Percentiles rank a stretch among this genome's conserved stretches.
phyloP scores from a whole-genome alignment of 2,797 vertebrate genomes.

The Arctocebus calabarensis region DNA sequence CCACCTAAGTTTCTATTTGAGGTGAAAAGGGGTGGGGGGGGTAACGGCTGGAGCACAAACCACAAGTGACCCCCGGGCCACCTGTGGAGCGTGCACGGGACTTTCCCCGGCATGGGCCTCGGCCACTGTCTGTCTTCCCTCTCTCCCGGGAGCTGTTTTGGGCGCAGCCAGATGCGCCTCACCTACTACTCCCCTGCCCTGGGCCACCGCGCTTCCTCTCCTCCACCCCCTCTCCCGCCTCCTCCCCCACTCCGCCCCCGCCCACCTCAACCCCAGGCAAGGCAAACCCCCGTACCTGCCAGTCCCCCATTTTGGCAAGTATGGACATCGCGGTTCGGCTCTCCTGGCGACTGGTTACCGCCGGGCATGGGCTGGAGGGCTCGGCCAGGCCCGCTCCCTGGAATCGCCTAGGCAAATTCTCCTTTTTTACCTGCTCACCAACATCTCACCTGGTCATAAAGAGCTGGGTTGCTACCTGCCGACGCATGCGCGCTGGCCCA shows the following conservation, averaged over 20 bases:
- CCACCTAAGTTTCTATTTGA: conserved; percentile 50
- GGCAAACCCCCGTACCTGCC: conserved; percentile 93
- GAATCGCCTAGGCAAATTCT: conserved; percentile 92
- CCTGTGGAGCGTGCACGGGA: conserved; percentile 73
- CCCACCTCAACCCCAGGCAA: conserved; percentile 50
- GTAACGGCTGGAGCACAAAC: neutral
- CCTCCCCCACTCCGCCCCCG: conserved; percentile 70
- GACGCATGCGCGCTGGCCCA: conserved; percentile 94
- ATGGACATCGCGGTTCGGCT: conserved; percentile 93
- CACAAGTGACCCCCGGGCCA: conserved; percentile 64
- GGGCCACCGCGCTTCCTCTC: conserved; percentile 65
- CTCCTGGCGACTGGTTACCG: conserved; percentile 87
- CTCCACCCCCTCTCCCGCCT: conserved; percentile 26
- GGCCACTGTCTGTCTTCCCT: conserved; percentile 20
- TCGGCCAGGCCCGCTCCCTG: conserved; percentile 88
- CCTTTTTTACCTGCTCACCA: conserved; percentile 93
- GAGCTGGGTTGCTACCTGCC: conserved; percentile 91
- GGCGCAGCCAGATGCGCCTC: conserved; percentile 68
- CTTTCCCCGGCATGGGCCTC: neutral
- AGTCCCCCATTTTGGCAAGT: conserved; percentile 97
- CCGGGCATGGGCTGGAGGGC: conserved; percentile 89
- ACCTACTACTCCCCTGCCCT: conserved; percentile 65
- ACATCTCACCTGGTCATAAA: conserved; percentile 97
- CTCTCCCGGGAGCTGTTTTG: conserved; percentile 53
- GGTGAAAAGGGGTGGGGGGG: neutral